Evolutionary conservation across 2,113 vertebrate genomes (phyloP).

Genomic region (Puntigrus tetrazona): DNA sequence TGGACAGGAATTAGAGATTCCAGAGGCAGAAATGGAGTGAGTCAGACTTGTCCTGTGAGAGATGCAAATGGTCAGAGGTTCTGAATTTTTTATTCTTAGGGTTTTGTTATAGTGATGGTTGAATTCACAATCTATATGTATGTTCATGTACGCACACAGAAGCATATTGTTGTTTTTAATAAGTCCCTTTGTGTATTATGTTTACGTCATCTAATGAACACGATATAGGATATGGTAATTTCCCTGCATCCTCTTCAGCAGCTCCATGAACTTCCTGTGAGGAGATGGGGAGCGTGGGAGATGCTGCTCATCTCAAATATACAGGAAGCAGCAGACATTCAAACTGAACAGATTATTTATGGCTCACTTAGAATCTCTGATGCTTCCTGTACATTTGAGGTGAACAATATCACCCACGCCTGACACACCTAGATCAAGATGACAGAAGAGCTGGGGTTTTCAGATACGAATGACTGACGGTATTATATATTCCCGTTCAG

Average conservation of each 20-base stretch:
- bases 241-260: background rate
- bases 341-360: constrained; percentile 12
- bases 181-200: constrained; percentile 60
- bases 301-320: constrained; percentile 17
- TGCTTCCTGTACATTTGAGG: constrained; percentile 2
- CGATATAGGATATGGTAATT: background rate
- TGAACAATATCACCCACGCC: background rate
- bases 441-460: background rate
- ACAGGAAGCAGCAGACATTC: background rate
- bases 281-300: constrained; percentile 5
- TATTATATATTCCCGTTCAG: background rate
- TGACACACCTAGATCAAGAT: constrained; percentile 9
- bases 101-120: background rate
- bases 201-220: constrained; percentile 47
- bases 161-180: constrained; percentile 67
- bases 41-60: constrained; percentile 25
- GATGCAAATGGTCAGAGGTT: background rate
- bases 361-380: constrained; percentile 5
- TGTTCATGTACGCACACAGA: background rate
- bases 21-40: background rate
- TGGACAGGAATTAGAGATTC: background rate
- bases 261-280: constrained; percentile 28
- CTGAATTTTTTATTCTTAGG: background rate
- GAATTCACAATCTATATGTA: background rate
- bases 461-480: background rate